Evolutionary conservation across 2,113 vertebrate genomes (phyloP).

Genomic region (Physeter macrocephalus): DNA sequence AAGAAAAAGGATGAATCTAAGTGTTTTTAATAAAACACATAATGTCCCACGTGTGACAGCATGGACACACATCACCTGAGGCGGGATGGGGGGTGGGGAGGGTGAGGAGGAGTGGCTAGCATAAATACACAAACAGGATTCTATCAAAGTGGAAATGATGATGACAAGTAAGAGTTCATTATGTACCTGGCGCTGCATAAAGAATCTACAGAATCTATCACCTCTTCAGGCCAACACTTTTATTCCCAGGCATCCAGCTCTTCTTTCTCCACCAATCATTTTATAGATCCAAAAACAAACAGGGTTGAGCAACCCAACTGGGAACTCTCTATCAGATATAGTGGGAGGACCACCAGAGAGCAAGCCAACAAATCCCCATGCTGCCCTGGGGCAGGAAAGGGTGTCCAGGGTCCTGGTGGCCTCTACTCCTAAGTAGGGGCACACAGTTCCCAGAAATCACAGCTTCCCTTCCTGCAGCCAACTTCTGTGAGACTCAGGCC

Average conservation of each 20-base stretch:
- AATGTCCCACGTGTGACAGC: not conserved
- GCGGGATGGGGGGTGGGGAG: fast-evolving
- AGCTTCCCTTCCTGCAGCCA: not conserved
- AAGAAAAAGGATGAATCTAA: not conserved
- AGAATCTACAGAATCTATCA: not conserved
- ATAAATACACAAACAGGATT: not conserved
- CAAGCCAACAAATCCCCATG: not conserved
- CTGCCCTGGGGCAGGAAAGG: not conserved
- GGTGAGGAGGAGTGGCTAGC: no score
- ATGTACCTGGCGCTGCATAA: not conserved
- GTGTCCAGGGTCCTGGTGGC: not conserved
- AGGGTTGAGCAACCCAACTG: not conserved
- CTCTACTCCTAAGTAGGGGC: not conserved
- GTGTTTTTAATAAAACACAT: conserved; percentile 2
- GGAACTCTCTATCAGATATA: not conserved
- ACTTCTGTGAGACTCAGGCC: not conserved
- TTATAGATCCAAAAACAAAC: not conserved
- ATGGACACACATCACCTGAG: not conserved
- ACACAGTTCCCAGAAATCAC: not conserved
- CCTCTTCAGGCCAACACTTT: not conserved
- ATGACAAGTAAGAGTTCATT: not conserved
- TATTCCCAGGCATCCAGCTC: not conserved
- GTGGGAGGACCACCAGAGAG: not conserved
- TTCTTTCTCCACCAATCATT: not conserved
- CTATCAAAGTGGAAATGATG: not conserved